Conservation (phyloP, 2,888 invertebrate genomes). For the Furcula furcula region DNA sequence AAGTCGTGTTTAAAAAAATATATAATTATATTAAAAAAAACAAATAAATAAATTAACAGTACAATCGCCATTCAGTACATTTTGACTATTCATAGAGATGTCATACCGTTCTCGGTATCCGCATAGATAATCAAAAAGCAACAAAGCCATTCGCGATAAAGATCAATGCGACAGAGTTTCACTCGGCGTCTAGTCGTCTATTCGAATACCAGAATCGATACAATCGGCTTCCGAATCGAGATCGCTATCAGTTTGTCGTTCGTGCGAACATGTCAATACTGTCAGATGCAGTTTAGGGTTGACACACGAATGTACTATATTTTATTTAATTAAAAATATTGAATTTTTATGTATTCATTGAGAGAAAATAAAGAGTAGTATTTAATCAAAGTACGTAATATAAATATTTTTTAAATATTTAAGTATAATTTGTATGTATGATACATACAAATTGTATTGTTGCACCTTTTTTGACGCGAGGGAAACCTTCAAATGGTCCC, state of each 20-base stretch:
- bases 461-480: no score
- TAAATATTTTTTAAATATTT: no score
- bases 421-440: no score
- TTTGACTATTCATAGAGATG: slow-evolving; percentile 1
- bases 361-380: no score
- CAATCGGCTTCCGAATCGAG: slow-evolving; percentile 43
- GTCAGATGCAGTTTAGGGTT: slow-evolving; percentile 12
- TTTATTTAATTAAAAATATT: no score
- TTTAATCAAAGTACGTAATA: no score
- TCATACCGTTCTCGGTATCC: slow-evolving; percentile 11
- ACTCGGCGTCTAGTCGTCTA: slow-evolving; percentile 34
- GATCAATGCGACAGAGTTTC: slow-evolving; percentile 32
- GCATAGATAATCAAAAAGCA: slow-evolving; percentile 29
- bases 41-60: neutral
- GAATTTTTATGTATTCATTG: no score
- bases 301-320: neutral
- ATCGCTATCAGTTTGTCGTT: slow-evolving; percentile 38
- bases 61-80: slow-evolving; percentile 6
- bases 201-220: slow-evolving; percentile 34
- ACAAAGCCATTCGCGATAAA: slow-evolving; percentile 26
- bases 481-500: no score
- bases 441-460: no score
- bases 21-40: no score
- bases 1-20: no score
- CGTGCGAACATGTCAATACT: slow-evolving; percentile 44